Evolutionary conservation across 2,113 vertebrate genomes (phyloP), one percentile per base, ranked within the genome.

Genomic region (Dasyprocta punctata): DNA sequence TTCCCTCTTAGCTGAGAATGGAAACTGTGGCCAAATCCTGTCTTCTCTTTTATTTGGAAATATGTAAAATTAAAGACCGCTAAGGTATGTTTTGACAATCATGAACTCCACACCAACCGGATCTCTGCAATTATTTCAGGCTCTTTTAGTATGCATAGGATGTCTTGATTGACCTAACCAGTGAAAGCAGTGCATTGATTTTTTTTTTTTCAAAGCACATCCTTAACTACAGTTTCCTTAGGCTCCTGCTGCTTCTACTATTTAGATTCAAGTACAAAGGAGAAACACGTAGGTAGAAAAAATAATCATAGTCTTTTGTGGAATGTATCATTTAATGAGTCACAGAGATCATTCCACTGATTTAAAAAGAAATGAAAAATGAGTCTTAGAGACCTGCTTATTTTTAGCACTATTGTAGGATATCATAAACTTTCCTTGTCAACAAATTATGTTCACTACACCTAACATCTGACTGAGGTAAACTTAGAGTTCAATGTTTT

Each of bases 101-200:
- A 71, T 60, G 17, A 4, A 73, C 30, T 63, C 36, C 38, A 95
- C 9, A 77, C 30, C 13, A 69, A 33, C 38, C 87, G 33, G n/a
- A 49, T 71, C 20, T 95, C 44, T 67, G 56, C 24, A 82, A 44
- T 95, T 95, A 87, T 81, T 84, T 94, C 81, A 65, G 38, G 24
- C 33, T 71, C 0, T 88, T 97, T 89, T 30, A 20, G 22, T 60
- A 71, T 85, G n/a, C 44, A 87, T 3, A 71, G 11, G n/a, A 3
- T 93, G 4, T 86, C 92, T 96, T 93, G 56, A 92, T 86, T 96
- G 85, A 93, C 36, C 44, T 90, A 41, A 54, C 47, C 12, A 94
- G 78, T 94, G 65, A 96, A 95, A 98, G 63, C 7, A 94, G 20
- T 54, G 16, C 60, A 95, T 83, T 93, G 85, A 97, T 95, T 96